Base-by-base conservation (phyloP, 2,888 invertebrate species). In the Subacronicta megacephala region DNA sequence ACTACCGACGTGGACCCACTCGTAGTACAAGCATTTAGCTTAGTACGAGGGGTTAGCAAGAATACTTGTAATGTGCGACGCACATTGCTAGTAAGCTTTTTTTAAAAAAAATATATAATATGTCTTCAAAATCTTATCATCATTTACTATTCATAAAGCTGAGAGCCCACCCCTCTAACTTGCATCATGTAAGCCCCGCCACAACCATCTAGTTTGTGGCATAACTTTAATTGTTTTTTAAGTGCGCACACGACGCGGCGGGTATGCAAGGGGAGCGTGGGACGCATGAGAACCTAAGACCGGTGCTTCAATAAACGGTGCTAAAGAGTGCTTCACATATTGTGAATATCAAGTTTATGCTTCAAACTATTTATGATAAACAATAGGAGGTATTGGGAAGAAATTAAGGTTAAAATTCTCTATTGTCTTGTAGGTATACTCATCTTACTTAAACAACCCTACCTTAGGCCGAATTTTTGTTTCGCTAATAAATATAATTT, bases 181-280 rank as follows among this genome's bases (percentile, higher is more conserved):
- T 10, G 3, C 63, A 16, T 20, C 84, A 87, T 89, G 77, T 85
- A 80, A 87, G 16, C 84, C 80, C n/a, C n/a, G 31, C 79, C 35
- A 41, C 45, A 49, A 12, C 0, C 1, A 13, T 59, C 50, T 55
- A 17, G 68, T 81, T 81, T 80, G 82, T 83, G 83, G 88, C 83
- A 87, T 88, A 92, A 90, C 89, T 90, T 90, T 90, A 88, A 92
- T 92, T 92, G 92, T 92, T 90, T 92, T 89, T 90, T 81, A 88
- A 92, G 92, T 88, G 84, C 80, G 78, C 78, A 72, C 84, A 81
- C 84, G 83, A 79, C 50, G 66, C 26, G 36, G 15, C n/a, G 35
- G 10, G 31, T n/a, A 31, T 5, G 12, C 50, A 45, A 58, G 69
- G 65, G 71, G 69, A 71, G 76, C 80, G 82, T 82, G 82, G 80